Conservation (phyloP, 1,140 invertebrate genomes). For the Triops cancriformis region DNA sequence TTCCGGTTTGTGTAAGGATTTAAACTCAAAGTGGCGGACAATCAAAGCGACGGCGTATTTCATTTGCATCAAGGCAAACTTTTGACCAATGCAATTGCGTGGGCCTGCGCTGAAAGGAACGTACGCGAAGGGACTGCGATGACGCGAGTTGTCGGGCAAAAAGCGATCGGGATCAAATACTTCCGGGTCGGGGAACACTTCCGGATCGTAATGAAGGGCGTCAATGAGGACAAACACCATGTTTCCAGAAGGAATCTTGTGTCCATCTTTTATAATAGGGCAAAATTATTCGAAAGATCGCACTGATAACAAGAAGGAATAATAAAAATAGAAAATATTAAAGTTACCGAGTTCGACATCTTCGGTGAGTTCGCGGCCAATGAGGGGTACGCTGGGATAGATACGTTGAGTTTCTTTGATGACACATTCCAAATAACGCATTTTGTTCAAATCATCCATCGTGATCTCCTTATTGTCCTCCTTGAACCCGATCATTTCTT, state of each 20-base stretch:
- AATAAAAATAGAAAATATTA: neutral
- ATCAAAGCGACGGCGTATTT: neutral
- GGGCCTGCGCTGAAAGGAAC: constrained; percentile 50
- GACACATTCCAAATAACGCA: constrained; percentile 60
- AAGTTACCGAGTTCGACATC: constrained; percentile 24
- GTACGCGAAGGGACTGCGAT: constrained; percentile 40
- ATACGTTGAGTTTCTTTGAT: constrained; percentile 55
- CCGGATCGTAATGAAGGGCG: constrained; percentile 47
- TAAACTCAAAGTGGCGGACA: neutral
- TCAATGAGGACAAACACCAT: constrained; percentile 29
- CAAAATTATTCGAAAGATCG: neutral
- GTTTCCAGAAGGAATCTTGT: constrained; percentile 29
- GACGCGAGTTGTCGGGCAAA: constrained; percentile 37
- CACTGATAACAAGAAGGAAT: neutral
- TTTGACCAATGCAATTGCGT: constrained; percentile 49
- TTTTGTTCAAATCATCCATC: constrained; percentile 52
- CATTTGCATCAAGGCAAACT: constrained; percentile 1
- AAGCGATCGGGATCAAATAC: constrained; percentile 52
- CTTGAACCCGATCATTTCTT: constrained; percentile 29
- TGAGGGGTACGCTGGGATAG: constrained; percentile 46
- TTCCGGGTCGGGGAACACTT: constrained; percentile 52
- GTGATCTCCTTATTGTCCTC: constrained; percentile 34
- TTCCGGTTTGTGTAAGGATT: neutral
- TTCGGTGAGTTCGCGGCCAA: constrained; percentile 36
- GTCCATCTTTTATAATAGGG: constrained; percentile 29